phyloP scores from a whole-genome alignment of 2,888 invertebrate genomes.

The Phrixothrix hirtus region DNA sequence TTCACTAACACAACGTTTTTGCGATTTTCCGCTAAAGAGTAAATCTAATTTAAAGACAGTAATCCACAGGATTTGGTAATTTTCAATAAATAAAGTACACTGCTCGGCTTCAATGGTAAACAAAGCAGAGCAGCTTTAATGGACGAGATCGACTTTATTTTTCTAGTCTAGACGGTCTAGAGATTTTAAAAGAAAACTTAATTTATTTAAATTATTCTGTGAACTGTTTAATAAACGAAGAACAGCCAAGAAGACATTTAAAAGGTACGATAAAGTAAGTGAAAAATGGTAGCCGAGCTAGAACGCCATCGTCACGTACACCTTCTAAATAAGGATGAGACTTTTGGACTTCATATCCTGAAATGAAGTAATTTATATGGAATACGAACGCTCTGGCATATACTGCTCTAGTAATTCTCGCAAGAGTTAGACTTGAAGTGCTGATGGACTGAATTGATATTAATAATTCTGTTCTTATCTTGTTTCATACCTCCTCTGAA shows the following conservation, averaged over 20 bases:
- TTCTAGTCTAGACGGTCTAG: conserved; percentile 7
- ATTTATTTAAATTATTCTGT: conserved; percentile 20
- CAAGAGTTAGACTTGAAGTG: conserved; percentile 9
- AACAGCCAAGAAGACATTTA: conserved; percentile 11
- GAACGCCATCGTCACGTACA: conserved; percentile 18
- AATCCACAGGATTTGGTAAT: too few species aligned
- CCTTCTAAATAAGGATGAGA: conserved; percentile 21
- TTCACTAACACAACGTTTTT: too few species aligned
- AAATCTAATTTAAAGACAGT: too few species aligned
- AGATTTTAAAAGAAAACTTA: conserved; percentile 5
- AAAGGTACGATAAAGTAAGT: conserved; percentile 20
- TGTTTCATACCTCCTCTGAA: too few species aligned
- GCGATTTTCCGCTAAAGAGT: too few species aligned
- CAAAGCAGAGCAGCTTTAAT: conserved; percentile 1
- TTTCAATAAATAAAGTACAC: too few species aligned
- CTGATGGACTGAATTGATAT: conserved; percentile 17
- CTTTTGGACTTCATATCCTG: conserved; percentile 14
- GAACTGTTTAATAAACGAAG: conserved; percentile 21
- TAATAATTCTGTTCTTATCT: conserved; percentile 16
- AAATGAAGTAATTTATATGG: conserved; percentile 24
- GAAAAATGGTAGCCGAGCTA: conserved; percentile 18
- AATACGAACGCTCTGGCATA: conserved; percentile 13
- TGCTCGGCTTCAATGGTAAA: too few species aligned
- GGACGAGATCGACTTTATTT: conserved; percentile 1
- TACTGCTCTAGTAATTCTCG: conserved; percentile 14